A percentile compares a stretch with the other conserved stretches of the same genome.
Conservation (phyloP, 2,888 invertebrate genomes). For the Cheilosia grossa region DNA sequence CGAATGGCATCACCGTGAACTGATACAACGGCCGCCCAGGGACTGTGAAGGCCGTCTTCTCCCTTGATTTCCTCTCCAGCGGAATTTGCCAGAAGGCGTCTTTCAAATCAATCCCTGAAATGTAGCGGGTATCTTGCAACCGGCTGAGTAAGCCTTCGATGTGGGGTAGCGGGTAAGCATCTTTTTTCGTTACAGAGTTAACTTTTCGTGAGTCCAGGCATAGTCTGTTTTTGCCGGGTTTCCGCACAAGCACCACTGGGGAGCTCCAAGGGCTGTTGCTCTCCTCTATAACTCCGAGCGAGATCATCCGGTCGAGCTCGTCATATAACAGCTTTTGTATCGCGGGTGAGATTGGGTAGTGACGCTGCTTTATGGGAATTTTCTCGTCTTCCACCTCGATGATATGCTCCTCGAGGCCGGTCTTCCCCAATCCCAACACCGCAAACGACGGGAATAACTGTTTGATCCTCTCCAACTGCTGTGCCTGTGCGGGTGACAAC, state of each 20-base stretch:
- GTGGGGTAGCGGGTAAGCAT: neutral
- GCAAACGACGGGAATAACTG: neutral
- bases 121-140: neutral
- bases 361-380: slow-evolving; percentile 9
- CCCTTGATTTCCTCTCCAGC: neutral
- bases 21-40: too few relatives aligned
- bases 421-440: neutral
- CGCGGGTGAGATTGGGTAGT: slow-evolving; percentile 26
- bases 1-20: neutral
- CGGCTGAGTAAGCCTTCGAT: neutral
- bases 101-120: neutral
- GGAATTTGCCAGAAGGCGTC: neutral
- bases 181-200: neutral
- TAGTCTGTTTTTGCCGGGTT: slow-evolving; percentile 6
- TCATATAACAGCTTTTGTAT: slow-evolving; percentile 30
- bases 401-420: slow-evolving; percentile 3
- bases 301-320: slow-evolving; percentile 27
- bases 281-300: too few relatives aligned
- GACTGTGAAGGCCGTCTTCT: too few relatives aligned
- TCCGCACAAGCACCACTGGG: neutral
- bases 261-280: too few relatives aligned
- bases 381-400: slow-evolving; percentile 25
- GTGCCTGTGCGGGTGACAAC: neutral
- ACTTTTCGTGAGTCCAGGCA: slow-evolving; percentile 4
- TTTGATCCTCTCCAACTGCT: too few relatives aligned